Conservation (phyloP, 2,797 vertebrate species). For the Synaphobranchus kaupii region DNA sequence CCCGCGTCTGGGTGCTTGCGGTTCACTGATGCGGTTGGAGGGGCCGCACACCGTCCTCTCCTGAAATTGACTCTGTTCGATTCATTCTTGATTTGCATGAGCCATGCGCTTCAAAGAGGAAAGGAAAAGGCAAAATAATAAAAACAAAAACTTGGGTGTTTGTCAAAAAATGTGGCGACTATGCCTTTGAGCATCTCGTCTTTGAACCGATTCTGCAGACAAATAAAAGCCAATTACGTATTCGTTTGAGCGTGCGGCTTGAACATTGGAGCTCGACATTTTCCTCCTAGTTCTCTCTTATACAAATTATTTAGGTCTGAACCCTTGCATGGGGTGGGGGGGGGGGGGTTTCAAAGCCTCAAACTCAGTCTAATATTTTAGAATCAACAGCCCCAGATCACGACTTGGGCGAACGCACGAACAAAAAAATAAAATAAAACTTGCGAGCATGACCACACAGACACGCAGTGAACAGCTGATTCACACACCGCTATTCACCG, state of each 20-base stretch:
- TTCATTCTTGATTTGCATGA: too few species aligned
- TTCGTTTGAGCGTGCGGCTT: too few species aligned
- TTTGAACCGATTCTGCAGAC: background rate
- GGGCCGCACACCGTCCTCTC: background rate
- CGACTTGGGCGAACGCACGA: background rate
- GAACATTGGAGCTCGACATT: too few species aligned
- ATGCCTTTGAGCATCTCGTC: background rate
- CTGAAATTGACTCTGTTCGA: background rate
- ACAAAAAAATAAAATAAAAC: background rate
- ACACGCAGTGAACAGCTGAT: background rate
- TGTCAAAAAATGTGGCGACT: background rate
- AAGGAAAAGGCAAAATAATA: background rate
- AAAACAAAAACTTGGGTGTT: background rate
- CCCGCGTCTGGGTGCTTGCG: background rate
- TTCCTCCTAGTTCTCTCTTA: too few species aligned
- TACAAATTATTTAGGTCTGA: background rate
- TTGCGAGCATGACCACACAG: background rate
- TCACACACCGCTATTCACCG: background rate
- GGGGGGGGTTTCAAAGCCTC: background rate
- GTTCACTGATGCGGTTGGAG: background rate
- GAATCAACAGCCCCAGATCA: background rate
- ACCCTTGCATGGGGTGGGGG: background rate
- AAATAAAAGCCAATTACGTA: background rate
- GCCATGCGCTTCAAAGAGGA: background rate
- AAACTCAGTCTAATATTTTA: background rate